Conservation (phyloP, 2,888 invertebrate genomes). For the Xestia ashworthii region DNA sequence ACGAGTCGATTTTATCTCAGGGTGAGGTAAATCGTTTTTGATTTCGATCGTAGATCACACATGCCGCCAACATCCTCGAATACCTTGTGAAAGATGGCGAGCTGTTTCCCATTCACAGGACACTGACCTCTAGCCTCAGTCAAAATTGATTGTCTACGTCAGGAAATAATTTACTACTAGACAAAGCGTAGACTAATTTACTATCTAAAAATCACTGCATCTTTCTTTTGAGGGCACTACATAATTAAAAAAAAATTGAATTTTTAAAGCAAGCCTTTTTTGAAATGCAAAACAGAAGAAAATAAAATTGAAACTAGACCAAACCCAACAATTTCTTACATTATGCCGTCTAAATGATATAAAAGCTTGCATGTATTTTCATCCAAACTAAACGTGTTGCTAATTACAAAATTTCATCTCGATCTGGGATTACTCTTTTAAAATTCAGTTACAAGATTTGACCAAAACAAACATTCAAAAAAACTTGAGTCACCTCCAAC, state of each 20-base stretch:
- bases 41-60: conserved; percentile 18
- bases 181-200: neutral
- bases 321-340: too few relatives aligned
- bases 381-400: too few relatives aligned
- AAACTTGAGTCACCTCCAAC: neutral
- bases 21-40: neutral
- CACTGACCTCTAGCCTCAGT: conserved; percentile 1
- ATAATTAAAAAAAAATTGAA: neutral
- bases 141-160: neutral
- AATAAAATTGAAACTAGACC: too few relatives aligned
- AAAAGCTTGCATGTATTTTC: too few relatives aligned
- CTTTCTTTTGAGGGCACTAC: neutral
- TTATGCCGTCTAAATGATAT: too few relatives aligned
- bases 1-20: neutral
- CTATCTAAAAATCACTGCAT: neutral
- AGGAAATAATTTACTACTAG: neutral
- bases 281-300: neutral
- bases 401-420: too few relatives aligned
- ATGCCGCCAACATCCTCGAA: conserved; percentile 23
- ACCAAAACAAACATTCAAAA: too few relatives aligned
- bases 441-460: too few relatives aligned
- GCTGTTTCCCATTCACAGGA: conserved; percentile 4
- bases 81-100: conserved; percentile 22
- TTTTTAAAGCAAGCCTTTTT: neutral
- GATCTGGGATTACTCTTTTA: too few relatives aligned